A percentile compares a stretch with the other conserved stretches of the same genome.
These are phyloP conservation scores for Caenorhabditis panamensis DNA, from an alignment of 2,888 invertebrate species.

Conservation along the genomic window DNA sequence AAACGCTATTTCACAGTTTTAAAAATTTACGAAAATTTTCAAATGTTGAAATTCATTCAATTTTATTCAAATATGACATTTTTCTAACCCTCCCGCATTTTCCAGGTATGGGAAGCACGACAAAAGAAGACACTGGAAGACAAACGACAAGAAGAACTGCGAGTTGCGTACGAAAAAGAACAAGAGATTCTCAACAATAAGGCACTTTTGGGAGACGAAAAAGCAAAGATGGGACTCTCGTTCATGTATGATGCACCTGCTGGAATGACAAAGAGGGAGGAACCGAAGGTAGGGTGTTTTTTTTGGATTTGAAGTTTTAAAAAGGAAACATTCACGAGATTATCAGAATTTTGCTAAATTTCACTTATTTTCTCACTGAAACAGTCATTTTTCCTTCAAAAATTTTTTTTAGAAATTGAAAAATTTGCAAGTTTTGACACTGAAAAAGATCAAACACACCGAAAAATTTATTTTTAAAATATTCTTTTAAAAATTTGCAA, in stretches of 20 bases:
- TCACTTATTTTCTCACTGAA: neutral
- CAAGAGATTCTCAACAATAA: constrained; percentile 98
- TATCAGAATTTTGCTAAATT: no score
- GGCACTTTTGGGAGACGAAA: constrained; percentile 97
- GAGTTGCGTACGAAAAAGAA: constrained; percentile 97
- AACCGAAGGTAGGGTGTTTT: constrained; percentile 66
- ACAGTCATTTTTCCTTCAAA: neutral
- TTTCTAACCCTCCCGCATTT: constrained; percentile 21
- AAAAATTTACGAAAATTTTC: no score
- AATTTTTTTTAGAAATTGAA: no score
- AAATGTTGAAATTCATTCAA: no score
- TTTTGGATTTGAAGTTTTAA: neutral
- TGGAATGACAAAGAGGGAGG: constrained; percentile 84
- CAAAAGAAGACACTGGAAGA: constrained; percentile 97
- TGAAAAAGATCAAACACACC: no score
- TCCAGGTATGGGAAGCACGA: constrained; percentile 97
- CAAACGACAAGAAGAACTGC: constrained; percentile 96
- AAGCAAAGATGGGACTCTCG: constrained; percentile 96
- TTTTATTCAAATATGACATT: no score
- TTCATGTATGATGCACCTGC: constrained; percentile 99
- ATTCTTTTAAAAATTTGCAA: no score
- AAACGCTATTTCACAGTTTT: no score
- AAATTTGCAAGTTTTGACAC: no score
- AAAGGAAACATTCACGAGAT: no score
- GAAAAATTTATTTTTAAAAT: no score